Evolutionary conservation across 2,888 invertebrate species (phyloP).

Genomic region (Trichogramma dendrolimi): DNA sequence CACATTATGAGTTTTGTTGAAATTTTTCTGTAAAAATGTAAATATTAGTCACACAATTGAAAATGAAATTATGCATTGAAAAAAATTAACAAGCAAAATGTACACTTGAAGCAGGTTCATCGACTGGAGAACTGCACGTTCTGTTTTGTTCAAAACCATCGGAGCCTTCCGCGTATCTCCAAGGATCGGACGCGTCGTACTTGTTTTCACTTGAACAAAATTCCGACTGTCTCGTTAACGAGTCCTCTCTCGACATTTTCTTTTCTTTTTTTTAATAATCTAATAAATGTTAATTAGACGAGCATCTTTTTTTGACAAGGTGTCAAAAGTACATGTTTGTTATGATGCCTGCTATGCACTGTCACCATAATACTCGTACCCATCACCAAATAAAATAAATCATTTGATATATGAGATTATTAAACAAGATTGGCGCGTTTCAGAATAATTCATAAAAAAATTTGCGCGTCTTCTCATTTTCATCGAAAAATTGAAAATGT

Average conservation of each 20-base stretch:
- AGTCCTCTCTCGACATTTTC: slow-evolving; percentile 19
- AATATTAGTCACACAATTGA: neutral
- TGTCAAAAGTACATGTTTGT: too few species aligned
- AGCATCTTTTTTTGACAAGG: too few species aligned
- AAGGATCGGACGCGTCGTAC: neutral
- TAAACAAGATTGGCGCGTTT: too few species aligned
- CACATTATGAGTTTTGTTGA: slow-evolving; percentile 11
- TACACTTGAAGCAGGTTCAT: slow-evolving; percentile 19
- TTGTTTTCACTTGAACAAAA: neutral
- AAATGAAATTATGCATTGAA: neutral
- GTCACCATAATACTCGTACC: too few species aligned
- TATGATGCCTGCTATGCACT: too few species aligned
- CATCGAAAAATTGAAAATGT: too few species aligned
- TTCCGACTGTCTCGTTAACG: neutral
- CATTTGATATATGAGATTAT: too few species aligned
- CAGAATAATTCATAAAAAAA: too few species aligned
- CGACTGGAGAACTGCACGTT: slow-evolving; percentile 18
- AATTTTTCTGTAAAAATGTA: neutral
- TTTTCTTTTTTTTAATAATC: neutral
- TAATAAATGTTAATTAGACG: too few species aligned
- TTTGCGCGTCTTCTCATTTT: too few species aligned
- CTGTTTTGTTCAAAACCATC: slow-evolving; percentile 6
- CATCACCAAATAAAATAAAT: too few species aligned
- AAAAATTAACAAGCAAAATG: neutral
- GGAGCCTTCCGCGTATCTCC: slow-evolving; percentile 9